A percentile compares a stretch with the other conserved stretches of the same genome.
These are phyloP conservation scores for Oncorhynchus gorbuscha DNA, from an alignment of 2,113 vertebrate genomes.

Conservation along the genomic window DNA sequence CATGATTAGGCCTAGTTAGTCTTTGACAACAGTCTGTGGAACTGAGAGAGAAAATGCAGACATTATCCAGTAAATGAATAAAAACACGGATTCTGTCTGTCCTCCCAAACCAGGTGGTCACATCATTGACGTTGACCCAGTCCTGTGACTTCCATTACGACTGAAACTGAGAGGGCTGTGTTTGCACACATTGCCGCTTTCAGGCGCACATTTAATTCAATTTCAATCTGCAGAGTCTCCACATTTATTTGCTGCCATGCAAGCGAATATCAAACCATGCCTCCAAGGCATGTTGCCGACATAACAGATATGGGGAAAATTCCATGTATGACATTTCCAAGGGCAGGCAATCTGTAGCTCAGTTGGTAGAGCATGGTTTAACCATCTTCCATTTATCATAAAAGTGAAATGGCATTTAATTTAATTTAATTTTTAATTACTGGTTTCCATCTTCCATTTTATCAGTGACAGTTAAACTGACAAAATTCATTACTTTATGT, in stretches of 20 bases:
- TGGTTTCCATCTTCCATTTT: neutral
- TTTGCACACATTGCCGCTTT: conserved; percentile 43
- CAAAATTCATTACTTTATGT: no score
- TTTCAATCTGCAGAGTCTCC: conserved; percentile 31
- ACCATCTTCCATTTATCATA: no score
- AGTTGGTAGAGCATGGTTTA: no score
- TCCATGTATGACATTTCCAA: neutral
- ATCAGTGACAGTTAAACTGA: no score
- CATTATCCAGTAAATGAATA: no score
- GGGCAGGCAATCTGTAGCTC: neutral
- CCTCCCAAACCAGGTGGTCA: neutral
- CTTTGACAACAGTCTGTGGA: no score
- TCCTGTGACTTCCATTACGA: conserved; percentile 70
- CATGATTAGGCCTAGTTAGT: no score
- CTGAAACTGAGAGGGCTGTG: conserved; percentile 32
- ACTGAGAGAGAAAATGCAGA: neutral
- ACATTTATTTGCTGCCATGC: conserved; percentile 37
- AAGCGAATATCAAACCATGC: conserved; percentile 5
- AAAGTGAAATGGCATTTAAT: no score
- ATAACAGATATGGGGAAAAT: neutral
- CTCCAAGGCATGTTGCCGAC: neutral
- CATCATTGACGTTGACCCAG: neutral
- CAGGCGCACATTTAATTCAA: conserved; percentile 47
- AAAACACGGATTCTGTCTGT: neutral
- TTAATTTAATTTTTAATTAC: no score